Base-by-base conservation (phyloP, 1,140 invertebrate genomes). In the Bombus pascuorum region DNA sequence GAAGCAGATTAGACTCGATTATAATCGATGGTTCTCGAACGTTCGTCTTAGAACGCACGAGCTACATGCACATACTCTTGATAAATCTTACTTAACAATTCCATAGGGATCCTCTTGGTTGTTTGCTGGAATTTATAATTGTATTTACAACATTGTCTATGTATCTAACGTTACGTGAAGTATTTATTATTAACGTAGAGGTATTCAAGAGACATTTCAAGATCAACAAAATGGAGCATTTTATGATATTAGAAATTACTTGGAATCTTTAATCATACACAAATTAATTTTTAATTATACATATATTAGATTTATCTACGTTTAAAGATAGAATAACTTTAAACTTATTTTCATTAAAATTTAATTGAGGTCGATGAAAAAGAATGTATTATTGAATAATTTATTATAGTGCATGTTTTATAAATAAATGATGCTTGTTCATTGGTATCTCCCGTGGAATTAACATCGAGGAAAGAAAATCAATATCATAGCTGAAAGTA, bases 11-110 rank as follows among this genome's bases (percentile, higher is more conserved):
- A 73, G 42, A 44, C 8, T n/a, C 42, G 71, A 73, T 73, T 73
- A 73, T 73, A 73, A 73, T 73, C 71, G 71, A 73, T 73, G 42
- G 42, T 73, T 32, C 71, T 47, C 71, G 39, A 71, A 71, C 12
- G 13, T n/a, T 47, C 71, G 42, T 73, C 71, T 73, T 32, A 32
- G n/a, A 73, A 44, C n/a, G n/a, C n/a, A 32, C 42, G 18, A 13
- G 42, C 13, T 73, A 47, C 10, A 44, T 44, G 42, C 34, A 34
- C 34, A 34, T 32, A 65, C 28, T 9, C 32, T 42, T 44, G 42
- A 79, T 79, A 79, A 68, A 44, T 44, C 22, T 34, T 44, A 39
- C 59, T n/a, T 66, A 44, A 34, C 39, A 65, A 66, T 32, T 44
- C 39, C 18, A 68, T 34, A 47, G 42, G 62, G 42, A 79, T 34